Base-by-base conservation (phyloP, 2,113 vertebrate genomes). In the Planiliza haematocheilus region DNA sequence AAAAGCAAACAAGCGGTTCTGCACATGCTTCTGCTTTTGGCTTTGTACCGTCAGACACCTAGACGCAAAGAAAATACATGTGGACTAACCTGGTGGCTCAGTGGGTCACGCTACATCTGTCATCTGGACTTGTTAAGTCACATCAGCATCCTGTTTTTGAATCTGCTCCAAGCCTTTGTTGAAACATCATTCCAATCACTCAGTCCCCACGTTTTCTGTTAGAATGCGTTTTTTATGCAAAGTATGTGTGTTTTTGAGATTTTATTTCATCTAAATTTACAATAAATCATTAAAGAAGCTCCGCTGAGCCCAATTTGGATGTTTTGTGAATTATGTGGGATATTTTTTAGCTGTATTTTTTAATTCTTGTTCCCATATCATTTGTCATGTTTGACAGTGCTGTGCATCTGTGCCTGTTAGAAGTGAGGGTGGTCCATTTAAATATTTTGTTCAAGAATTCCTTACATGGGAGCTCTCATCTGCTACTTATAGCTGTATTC, bases 401-500 rank as follows among this genome's bases (percentile, higher is more conserved):
- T 42, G 30, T 67, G 8, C 73, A 17, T 13, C 30, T 3, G 9
- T 38, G 56, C 36, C 57, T 67, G 46, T n/a, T 17, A 10, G 11
- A 57, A 51, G 53, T 64, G 43, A 21, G 10, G 51, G 51, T 55
- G 74, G 77, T 69, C 67, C 46, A 62, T 66, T 67, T 53, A 49
- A 58, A 8, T 30, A 42, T 50, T 75, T 48, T 84, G 52, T 76
- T 74, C 58, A 13, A 38, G 52, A 57, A 42, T 52, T 36, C 55
- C 34, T 77, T 37, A 71, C 77, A 66, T 51, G 38, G 62, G 48
- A 63, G 46, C 51, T 77, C 41, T 79, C 64, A 63, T 82, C 64
- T 68, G 61, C 61, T 81, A 20, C 70, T 71, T 30, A 74, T 41
- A 60, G 60, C 61, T 69, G 30, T 45, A 66, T 76, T 85, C 59